Conservation (phyloP, 2,888 invertebrate genomes). For the Oxycera nigricornis region DNA sequence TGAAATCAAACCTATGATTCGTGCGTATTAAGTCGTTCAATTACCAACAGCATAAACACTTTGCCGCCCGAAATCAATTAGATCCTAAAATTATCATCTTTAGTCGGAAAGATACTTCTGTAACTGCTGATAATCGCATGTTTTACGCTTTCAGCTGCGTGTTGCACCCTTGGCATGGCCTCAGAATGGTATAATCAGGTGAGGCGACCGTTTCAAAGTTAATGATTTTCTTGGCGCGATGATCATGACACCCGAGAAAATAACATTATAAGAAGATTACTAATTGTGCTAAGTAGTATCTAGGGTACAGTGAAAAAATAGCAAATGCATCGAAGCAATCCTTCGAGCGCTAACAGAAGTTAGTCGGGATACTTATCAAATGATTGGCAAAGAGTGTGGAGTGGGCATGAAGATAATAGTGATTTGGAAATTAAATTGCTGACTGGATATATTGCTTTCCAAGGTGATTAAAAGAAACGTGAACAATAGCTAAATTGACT, state of each 20-base stretch:
- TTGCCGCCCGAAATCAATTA: constrained; percentile 26
- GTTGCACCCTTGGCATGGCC: not conserved
- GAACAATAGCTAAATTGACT: too few relatives aligned
- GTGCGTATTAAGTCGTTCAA: constrained; percentile 32
- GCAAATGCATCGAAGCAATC: too few relatives aligned
- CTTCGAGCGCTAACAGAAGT: too few relatives aligned
- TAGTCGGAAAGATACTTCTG: not conserved
- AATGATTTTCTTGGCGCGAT: constrained; percentile 1
- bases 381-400: too few relatives aligned
- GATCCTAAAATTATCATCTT: constrained; percentile 34
- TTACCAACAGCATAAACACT: constrained; percentile 14
- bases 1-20: constrained; percentile 15
- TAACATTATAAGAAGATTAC: not conserved
- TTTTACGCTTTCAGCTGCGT: not conserved
- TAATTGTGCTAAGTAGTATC: not conserved
- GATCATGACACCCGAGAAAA: constrained; percentile 9
- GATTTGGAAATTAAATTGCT: too few relatives aligned
- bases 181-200: not conserved
- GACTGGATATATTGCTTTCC: too few relatives aligned
- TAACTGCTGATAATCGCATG: not conserved
- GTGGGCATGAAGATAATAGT: too few relatives aligned
- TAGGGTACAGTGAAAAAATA: too few relatives aligned
- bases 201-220: not conserved
- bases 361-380: too few relatives aligned
- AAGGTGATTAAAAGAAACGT: too few relatives aligned